phyloP scores from a whole-genome alignment of 2,888 invertebrate species.

The Myopa tessellatipennis region DNA sequence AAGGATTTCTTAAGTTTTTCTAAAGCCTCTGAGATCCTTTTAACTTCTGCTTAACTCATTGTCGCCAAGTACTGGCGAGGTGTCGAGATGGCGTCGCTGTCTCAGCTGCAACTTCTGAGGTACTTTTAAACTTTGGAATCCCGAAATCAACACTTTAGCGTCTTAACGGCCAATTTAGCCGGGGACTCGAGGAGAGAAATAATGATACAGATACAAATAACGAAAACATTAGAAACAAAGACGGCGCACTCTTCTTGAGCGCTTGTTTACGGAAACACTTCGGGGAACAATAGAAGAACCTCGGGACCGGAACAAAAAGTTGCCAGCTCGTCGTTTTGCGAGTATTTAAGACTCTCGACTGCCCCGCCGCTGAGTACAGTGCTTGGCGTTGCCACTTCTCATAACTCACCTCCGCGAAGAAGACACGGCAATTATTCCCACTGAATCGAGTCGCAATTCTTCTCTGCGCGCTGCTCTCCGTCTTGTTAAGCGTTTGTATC shows the following conservation, averaged over 20 bases:
- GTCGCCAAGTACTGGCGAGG: too few species aligned
- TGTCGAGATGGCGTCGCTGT: background rate
- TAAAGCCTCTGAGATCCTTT: too few species aligned
- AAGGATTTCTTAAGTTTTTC: too few species aligned
- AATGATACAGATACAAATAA: constrained; percentile 12
- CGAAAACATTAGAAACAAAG: constrained; percentile 20
- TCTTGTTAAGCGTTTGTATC: background rate
- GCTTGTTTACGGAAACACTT: constrained; percentile 36
- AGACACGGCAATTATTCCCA: constrained; percentile 21
- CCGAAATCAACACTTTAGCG: constrained; percentile 35
- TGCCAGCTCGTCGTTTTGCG: background rate
- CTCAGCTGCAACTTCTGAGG: background rate
- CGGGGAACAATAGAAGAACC: constrained; percentile 29
- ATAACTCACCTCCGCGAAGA: background rate
- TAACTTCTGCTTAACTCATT: too few species aligned
- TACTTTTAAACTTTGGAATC: constrained; percentile 24
- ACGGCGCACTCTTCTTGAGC: constrained; percentile 12
- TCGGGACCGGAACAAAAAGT: constrained; percentile 12
- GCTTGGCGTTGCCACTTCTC: constrained; percentile 1
- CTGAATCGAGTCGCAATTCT: constrained; percentile 7
- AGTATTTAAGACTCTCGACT: constrained; percentile 36
- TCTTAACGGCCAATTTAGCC: constrained; percentile 39
- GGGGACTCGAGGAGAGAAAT: background rate
- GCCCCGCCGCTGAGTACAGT: constrained; percentile 5
- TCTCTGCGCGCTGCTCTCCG: background rate